A percentile compares a stretch with the other conserved stretches of the same genome.
Evolutionary conservation across 2,888 invertebrate species (phyloP).

Genomic region (Gortyna flavago): DNA sequence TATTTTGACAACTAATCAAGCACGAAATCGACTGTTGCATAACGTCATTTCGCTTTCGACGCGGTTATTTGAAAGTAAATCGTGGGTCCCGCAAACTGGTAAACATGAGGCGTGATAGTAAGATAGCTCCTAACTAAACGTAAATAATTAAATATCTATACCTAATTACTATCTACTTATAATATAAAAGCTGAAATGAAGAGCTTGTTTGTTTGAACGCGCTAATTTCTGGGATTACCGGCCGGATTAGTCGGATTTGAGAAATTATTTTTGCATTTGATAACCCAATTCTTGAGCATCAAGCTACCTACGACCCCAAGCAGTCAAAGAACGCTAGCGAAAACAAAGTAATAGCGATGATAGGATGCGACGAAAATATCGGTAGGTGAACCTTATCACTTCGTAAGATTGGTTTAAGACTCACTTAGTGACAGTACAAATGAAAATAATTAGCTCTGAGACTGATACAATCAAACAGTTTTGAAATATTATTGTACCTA

Average conservation of each 20-base stretch:
- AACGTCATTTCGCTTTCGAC: slow-evolving; percentile 74
- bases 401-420: not conserved
- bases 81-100: slow-evolving; percentile 44
- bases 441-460: not conserved
- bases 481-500: slow-evolving; percentile 11
- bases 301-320: not conserved
- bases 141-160: not conserved
- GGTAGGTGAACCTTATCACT: not conserved
- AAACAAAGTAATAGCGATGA: not conserved
- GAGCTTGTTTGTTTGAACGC: not conserved
- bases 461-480: slow-evolving; percentile 12
- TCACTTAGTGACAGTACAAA: not conserved
- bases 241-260: not conserved
- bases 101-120: slow-evolving; percentile 37
- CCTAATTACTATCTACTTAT: not conserved
- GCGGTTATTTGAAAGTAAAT: slow-evolving; percentile 72
- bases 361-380: not conserved
- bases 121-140: slow-evolving; percentile 10
- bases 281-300: not conserved
- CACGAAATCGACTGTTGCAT: slow-evolving; percentile 69
- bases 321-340: not conserved
- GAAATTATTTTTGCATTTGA: not conserved
- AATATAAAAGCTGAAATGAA: not conserved
- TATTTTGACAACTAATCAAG: slow-evolving; percentile 68
- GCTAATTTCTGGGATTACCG: not conserved